Evolutionary conservation across 1,140 invertebrate species (phyloP), one percentile per base, ranked within the genome.

Genomic region (Popillia japonica): DNA sequence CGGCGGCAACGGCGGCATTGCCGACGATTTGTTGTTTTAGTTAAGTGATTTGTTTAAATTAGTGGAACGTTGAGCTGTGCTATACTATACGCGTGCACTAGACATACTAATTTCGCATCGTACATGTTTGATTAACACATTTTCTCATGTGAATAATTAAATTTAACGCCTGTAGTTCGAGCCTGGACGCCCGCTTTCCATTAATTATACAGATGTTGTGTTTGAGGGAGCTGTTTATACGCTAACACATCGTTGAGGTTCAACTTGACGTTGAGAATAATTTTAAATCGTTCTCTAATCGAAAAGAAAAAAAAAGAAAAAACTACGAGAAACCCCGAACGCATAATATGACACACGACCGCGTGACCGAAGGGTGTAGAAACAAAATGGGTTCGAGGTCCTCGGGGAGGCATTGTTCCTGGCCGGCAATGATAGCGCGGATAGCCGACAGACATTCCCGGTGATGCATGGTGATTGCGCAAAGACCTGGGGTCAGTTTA

Each of bases 361-460:
- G 48, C 48, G 10, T 17, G 48, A 55, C 48, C 4, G 48, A n/a
- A 55, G 17, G 17, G 17, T n/a, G 4, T 17, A 17, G 48, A 55
- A 55, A n/a, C 11, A 34, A 34, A 34, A 34, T 34, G 27, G 48
- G 14, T n/a, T 17, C 14, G 11, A 14, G 4, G 27, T 6, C 48
- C 10, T 6, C 61, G 61, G 61, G 61, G 20, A 68, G n/a, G 22
- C 22, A 68, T 68, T 68, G 22, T 68, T 9, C 61, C 61, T 23
- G 27, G 20, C 8, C n/a, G 20, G 20, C 22, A 34, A 68, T 68
- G 61, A 68, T 68, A 68, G 61, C 27, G 61, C 61, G 22, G n/a
- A 68, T 27, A 68, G 61, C 27, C 61, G 61, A 68, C 61, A 68
- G 61, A 68, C 61, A 68, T 68, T 68, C n/a, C 61, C 22, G 61